Base-by-base conservation (phyloP, 2,888 invertebrate genomes). In the Sarcophaga subvicina region DNA sequence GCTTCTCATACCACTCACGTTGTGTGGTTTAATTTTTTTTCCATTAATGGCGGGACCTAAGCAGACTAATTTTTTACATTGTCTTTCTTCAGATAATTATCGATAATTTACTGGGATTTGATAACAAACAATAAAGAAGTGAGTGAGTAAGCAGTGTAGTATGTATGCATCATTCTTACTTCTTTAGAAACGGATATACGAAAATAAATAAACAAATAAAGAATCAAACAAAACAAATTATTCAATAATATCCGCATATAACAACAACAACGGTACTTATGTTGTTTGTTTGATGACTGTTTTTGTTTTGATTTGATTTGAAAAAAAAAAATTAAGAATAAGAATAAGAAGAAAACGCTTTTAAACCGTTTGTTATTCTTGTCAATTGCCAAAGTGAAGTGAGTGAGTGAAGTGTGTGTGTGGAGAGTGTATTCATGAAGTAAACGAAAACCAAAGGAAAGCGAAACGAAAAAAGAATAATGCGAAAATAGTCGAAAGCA, bases 381-480 rank as follows among this genome's bases (percentile, higher is more conserved):
- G 59, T 66, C 76, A 77, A 37, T 45, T 54, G 64, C 45, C 11
- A 69, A 64, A 82, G 59, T 64, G 54, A 70, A 81, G n/a, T n/a
- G 71, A 82, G 64, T 64, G 49, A 75, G 75, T 54, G 54, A 54
- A 59, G 59, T 59, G 54, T 54, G 64, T 64, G 64, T 64, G 17
- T 12, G 59, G 59, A 59, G 14, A 59, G 37, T 37, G 37, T 10
- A 37, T 2, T 37, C 37, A 37, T 2, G 10, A 37, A 37, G 37
- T 37, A 37, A 59, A 59, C 59, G 62, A 63, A 45, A 69, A 63
- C 37, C 8, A 37, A 37, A 37, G 37, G 37, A 37, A 37, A 54
- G 2, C 37, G 37, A 37, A 54, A 17, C 4, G 17, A 54, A 54
- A 11, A 14, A 49, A 54, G 54, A 54, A 54, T 54, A 54, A 54